Conservation (phyloP, 2,113 vertebrate genomes). For the Jacana jacana region DNA sequence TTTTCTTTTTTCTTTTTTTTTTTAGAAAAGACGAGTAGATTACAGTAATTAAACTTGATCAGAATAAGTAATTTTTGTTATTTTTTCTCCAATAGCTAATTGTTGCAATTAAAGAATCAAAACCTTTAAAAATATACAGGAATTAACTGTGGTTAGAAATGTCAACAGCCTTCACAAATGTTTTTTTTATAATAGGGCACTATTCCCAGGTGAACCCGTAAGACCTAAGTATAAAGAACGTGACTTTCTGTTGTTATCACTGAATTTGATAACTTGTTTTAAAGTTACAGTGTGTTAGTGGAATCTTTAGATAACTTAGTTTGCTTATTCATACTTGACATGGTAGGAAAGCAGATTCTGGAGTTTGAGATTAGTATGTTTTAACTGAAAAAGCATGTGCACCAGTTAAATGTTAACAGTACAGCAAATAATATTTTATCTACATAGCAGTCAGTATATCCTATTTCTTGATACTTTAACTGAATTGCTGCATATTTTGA, state of each 20-base stretch:
- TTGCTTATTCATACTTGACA: constrained; percentile 53
- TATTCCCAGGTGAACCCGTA: constrained; percentile 49
- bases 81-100: constrained; percentile 55
- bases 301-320: constrained; percentile 49
- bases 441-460: constrained; percentile 72
- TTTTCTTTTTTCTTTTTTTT: not conserved
- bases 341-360: constrained; percentile 52
- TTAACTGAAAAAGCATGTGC: constrained; percentile 70
- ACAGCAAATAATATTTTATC: constrained; percentile 68
- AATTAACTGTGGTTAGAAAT: constrained; percentile 69
- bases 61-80: constrained; percentile 67
- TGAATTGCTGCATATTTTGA: constrained; percentile 72
- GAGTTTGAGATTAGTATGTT: constrained; percentile 62
- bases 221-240: constrained; percentile 46
- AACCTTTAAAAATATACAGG: constrained; percentile 62
- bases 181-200: constrained; percentile 63
- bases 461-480: constrained; percentile 70
- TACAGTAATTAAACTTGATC: constrained; percentile 70
- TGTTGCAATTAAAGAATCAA: constrained; percentile 69
- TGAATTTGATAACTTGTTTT: constrained; percentile 56
- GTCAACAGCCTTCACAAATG: constrained; percentile 81
- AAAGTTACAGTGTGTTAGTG: constrained; percentile 55
- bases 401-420: constrained; percentile 76
- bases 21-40: constrained; percentile 64
- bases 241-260: constrained; percentile 42